Percentiles rank a stretch among this genome's conserved stretches.
Evolutionary conservation across 2,113 vertebrate species (phyloP).

Genomic region (Calyptomena viridis): DNA sequence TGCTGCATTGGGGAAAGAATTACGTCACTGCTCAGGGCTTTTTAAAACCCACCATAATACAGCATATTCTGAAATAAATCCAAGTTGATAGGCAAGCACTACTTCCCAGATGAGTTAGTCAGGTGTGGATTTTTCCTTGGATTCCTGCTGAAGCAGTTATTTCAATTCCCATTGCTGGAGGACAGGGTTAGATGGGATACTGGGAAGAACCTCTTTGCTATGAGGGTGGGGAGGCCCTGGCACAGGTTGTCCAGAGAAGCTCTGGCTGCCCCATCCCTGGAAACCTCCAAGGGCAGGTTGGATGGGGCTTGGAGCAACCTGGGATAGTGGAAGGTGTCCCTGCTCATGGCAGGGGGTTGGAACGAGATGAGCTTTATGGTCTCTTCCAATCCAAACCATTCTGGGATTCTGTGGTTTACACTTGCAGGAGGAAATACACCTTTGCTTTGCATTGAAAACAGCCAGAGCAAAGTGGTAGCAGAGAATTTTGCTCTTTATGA

Average conservation of each 20-base stretch:
- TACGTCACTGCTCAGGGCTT: too few relatives aligned
- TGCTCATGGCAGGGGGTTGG: neutral
- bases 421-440: neutral
- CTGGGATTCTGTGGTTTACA: neutral
- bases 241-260: too few relatives aligned
- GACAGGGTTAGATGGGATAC: fast-evolving
- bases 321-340: neutral
- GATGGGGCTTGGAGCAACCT: fast-evolving
- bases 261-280: too few relatives aligned
- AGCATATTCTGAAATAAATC: neutral
- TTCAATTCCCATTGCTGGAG: neutral
- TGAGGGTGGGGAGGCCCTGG: neutral
- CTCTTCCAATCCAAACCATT: neutral
- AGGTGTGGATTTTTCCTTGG: neutral
- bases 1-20: neutral
- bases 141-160: neutral
- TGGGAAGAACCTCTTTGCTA: fast-evolving
- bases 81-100: neutral
- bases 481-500: neutral
- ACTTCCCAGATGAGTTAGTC: neutral
- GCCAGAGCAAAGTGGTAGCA: neutral
- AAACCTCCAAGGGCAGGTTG: neutral
- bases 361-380: fast-evolving
- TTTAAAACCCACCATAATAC: neutral
- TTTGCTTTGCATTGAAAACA: neutral